Conservation (phyloP, 2,113 vertebrate genomes). For the Mus pahari region DNA sequence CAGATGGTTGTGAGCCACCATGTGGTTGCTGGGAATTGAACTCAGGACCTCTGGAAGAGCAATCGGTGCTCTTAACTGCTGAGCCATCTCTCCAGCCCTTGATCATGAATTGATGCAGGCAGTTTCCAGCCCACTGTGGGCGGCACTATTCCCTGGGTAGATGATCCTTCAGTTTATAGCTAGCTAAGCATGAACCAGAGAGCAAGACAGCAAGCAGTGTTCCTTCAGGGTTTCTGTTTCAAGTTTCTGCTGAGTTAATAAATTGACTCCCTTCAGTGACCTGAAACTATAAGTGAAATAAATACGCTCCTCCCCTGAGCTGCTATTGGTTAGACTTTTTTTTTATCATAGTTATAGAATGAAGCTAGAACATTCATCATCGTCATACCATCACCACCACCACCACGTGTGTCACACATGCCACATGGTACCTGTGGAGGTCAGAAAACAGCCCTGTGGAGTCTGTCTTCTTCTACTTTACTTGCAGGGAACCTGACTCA, state of each 20-base stretch:
- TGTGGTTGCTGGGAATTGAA: too few species aligned
- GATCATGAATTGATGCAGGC: background rate
- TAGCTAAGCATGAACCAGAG: background rate
- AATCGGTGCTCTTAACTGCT: too few species aligned
- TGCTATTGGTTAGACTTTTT: background rate
- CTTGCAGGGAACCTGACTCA: background rate
- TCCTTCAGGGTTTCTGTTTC: background rate
- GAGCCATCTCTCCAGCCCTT: too few species aligned
- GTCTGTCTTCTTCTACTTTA: background rate
- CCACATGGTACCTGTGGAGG: background rate
- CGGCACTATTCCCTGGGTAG: background rate
- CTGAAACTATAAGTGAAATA: background rate
- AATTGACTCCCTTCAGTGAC: background rate
- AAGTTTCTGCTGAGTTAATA: background rate
- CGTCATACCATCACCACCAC: background rate
- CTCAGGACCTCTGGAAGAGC: too few species aligned
- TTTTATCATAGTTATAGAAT: background rate
- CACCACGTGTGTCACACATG: background rate
- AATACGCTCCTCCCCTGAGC: background rate
- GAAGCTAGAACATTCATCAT: background rate
- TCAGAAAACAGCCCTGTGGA: background rate
- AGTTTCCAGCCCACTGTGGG: background rate
- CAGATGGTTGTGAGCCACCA: too few species aligned
- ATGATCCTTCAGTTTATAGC: background rate
- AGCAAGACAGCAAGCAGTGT: background rate